Evolutionary conservation across 64 coral and sea anemone species (phyloP), one percentile per base, ranked within the genome.

Genomic region (Montipora foliosa): DNA sequence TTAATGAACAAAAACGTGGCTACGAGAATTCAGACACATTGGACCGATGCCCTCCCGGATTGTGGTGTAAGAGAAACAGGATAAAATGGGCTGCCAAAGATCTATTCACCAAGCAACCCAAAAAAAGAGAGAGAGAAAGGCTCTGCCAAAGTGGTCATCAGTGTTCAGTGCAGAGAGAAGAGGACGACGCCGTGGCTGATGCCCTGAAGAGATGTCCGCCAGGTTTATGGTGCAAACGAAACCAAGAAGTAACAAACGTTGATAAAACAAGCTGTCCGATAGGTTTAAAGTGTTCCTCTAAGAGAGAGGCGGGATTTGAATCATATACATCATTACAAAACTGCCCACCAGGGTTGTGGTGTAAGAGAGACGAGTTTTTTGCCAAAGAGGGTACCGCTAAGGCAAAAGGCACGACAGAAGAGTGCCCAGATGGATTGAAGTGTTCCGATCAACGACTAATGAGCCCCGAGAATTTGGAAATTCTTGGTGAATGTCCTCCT

Each of bases 271-370:
- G 45, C 3, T 93, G 91, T 50, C 91, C 91, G 6, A 4, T 9
- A 5, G 91, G 81, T 6, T 93, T 87, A 2, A 44, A 55, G 81
- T 93, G 91, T 25, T 37, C 17, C 46, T 46, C 46, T 45, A 82
- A 76, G 90, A 64, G 67, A 21, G 61, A 62, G 6, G 29, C 19
- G 0, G 74, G 61, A 46, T 77, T 60, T 68, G 60, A 79, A 29
- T 71, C 47, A 17, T 64, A 50, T 25, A 17, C 16, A 19, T 67
- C 76, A 19, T 37, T 78, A 44, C 47, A 9, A 6, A 21, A 53
- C 0, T 93, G 92, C 70, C 91, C 91, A 57, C 91, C 91, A 7
- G 91, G 91, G 22, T 47, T 93, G 74, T 93, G 91, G 91, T 93
- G 91, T 22, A 93, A 87, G 59, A 77, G 75, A 79, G 82, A 81